A percentile compares a stretch with the other conserved stretches of the same genome.
Evolutionary conservation across 2,888 invertebrate genomes (phyloP).

Genomic region (Marronus borbonicus): DNA sequence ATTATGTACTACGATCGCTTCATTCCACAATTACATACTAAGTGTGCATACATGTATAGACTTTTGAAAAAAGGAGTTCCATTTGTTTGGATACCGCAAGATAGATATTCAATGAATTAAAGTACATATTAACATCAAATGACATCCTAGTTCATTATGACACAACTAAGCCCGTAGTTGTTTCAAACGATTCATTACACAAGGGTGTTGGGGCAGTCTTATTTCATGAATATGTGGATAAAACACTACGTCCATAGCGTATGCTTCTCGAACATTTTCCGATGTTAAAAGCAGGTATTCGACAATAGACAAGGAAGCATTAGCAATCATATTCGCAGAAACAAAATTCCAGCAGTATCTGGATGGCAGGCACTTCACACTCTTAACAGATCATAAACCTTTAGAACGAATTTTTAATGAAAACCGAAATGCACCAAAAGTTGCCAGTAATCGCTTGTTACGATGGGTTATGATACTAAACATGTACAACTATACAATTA

Average conservation of each 20-base stretch:
- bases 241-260: too few relatives aligned
- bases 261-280: too few relatives aligned
- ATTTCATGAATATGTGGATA: neutral
- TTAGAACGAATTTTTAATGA: too few relatives aligned
- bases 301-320: too few relatives aligned
- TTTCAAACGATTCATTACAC: neutral
- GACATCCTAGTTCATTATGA: neutral
- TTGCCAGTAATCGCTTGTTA: too few relatives aligned
- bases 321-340: too few relatives aligned
- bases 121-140: neutral
- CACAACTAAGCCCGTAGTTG: neutral
- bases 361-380: too few relatives aligned
- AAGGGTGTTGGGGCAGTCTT: neutral
- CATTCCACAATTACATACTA: neutral
- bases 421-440: too few relatives aligned
- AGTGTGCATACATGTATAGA: neutral
- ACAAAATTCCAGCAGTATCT: too few relatives aligned
- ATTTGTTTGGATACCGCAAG: neutral
- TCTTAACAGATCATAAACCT: too few relatives aligned
- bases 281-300: neutral
- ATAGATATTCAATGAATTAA: neutral
- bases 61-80: neutral
- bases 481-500: too few relatives aligned
- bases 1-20: neutral
- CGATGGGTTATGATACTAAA: too few relatives aligned